A percentile compares a stretch with the other conserved stretches of the same genome.
phyloP scores from a whole-genome alignment of 2,113 vertebrate genomes.

The Otus sunia region DNA sequence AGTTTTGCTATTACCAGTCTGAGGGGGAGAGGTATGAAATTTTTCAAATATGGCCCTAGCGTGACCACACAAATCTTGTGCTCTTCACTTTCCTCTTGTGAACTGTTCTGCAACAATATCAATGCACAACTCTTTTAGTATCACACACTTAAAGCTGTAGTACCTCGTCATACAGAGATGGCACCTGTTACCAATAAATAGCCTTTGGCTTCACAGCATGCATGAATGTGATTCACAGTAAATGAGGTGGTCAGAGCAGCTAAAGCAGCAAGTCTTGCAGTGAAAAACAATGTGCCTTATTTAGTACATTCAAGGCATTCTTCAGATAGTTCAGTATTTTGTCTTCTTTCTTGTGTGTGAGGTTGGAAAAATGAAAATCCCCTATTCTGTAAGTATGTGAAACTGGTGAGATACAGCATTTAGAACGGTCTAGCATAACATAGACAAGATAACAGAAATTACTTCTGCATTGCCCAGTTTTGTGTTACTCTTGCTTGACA shows the following conservation, averaged over 20 bases:
- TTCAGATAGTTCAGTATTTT: neutral
- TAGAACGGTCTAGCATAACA: neutral
- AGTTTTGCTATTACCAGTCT: neutral
- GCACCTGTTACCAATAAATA: neutral
- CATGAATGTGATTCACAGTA: neutral
- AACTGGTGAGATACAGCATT: neutral
- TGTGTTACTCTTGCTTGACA: neutral
- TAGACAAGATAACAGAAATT: neutral
- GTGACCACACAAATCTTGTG: neutral
- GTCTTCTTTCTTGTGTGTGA: neutral
- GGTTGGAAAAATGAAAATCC: neutral
- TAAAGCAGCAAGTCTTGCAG: neutral
- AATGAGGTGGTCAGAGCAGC: neutral
- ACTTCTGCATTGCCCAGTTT: neutral
- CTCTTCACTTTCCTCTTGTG: neutral
- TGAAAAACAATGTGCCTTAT: neutral
- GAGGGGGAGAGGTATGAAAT: neutral
- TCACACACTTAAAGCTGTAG: neutral
- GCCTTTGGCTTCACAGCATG: neutral
- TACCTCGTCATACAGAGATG: neutral
- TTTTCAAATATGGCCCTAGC: neutral
- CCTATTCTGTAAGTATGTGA: neutral
- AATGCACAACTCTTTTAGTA: neutral
- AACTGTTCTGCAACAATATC: neutral
- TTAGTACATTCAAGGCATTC: neutral